Evolutionary conservation across 2,113 vertebrate genomes (phyloP).

Genomic region (Varanus komodoensis): DNA sequence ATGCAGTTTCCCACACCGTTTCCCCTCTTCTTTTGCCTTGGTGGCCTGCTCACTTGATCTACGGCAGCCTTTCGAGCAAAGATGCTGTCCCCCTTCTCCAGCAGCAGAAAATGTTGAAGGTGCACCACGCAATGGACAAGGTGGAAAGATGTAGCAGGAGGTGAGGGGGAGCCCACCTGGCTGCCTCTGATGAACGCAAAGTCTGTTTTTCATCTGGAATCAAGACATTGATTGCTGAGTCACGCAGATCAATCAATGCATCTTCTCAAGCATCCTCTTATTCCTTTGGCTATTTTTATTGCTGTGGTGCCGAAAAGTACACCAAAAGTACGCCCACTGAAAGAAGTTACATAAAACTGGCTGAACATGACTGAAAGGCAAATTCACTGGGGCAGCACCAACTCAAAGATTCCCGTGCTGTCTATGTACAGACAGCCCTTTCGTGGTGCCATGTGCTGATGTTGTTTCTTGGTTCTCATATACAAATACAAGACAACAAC

Average conservation of each 20-base stretch:
- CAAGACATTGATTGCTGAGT: not conserved
- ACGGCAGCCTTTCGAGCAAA: not conserved
- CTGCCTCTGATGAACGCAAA: not conserved
- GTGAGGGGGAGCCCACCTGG: too few relatives aligned
- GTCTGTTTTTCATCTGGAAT: not conserved
- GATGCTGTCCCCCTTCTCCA: not conserved
- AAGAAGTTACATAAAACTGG: not conserved
- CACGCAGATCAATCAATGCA: not conserved
- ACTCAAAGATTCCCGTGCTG: not conserved
- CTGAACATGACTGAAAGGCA: slow-evolving; percentile 27
- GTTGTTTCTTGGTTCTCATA: not conserved
- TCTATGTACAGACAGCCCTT: not conserved
- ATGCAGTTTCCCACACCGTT: not conserved
- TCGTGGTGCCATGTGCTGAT: not conserved
- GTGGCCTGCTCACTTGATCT: not conserved
- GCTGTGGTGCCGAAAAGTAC: slow-evolving; percentile 25
- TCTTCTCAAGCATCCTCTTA: not conserved
- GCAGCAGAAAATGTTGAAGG: not conserved
- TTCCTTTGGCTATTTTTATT: slow-evolving; percentile 14
- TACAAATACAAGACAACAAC: not conserved
- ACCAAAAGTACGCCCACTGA: slow-evolving; percentile 1
- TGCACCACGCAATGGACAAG: not conserved
- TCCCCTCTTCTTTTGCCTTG: not conserved
- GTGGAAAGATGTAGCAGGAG: not conserved
- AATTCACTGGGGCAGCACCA: slow-evolving; percentile 3